These are phyloP conservation scores for Drosophila acutilabella DNA, from an alignment of 2,888 invertebrate genomes.

Conservation along the genomic window DNA sequence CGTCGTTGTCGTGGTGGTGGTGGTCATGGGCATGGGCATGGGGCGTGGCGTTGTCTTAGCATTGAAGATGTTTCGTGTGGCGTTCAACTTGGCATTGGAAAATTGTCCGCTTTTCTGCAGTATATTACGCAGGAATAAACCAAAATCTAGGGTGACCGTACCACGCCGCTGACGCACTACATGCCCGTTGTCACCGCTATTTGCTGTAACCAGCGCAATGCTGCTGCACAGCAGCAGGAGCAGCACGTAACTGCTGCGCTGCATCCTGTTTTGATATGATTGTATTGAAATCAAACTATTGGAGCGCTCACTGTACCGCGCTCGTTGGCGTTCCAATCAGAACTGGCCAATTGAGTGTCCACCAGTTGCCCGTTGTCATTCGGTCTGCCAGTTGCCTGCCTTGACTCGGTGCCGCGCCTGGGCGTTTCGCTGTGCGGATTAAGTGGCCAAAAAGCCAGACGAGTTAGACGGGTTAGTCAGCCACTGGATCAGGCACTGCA, in stretches of 20 bases:
- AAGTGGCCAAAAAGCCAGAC: constrained; percentile 63
- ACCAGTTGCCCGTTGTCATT: constrained; percentile 33
- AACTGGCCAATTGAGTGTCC: constrained; percentile 55
- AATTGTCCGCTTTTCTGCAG: constrained; percentile 76
- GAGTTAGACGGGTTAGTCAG: constrained; percentile 71
- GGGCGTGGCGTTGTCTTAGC: constrained; percentile 36
- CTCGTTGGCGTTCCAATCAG: constrained; percentile 69
- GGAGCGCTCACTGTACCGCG: constrained; percentile 55
- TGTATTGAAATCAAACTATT: not conserved
- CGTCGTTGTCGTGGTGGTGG: constrained; percentile 20
- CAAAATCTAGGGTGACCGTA: constrained; percentile 74
- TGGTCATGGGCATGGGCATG: constrained; percentile 30
- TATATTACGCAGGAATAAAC: constrained; percentile 73
- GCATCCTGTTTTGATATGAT: constrained; percentile 32
- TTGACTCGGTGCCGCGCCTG: constrained; percentile 62
- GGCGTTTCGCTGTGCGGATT: constrained; percentile 66
- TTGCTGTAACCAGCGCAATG: not conserved
- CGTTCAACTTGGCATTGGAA: constrained; percentile 68
- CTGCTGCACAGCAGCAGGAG: constrained; percentile 29
- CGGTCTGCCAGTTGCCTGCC: constrained; percentile 46
- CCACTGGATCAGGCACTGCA: constrained; percentile 1
- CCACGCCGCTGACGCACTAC: constrained; percentile 65
- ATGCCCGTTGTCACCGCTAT: not conserved
- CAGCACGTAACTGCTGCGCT: constrained; percentile 26
- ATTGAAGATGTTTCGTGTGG: constrained; percentile 41